Evolutionary conservation across 2,888 invertebrate genomes (phyloP), one percentile per base, ranked within the genome.

Genomic region (Ophraella communa): DNA sequence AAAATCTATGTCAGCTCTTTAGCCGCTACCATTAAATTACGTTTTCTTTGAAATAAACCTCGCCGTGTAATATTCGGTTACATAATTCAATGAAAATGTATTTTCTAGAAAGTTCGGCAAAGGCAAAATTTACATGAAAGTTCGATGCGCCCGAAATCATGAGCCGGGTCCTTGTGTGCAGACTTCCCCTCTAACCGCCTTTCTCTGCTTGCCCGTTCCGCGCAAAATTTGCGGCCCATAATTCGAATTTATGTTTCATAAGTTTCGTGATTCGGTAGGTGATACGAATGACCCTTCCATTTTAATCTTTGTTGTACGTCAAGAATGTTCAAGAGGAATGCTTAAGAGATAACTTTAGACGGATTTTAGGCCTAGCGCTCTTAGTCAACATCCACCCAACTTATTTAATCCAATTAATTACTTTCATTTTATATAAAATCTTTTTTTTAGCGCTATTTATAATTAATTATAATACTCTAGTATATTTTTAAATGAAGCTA

Each of bases 181-280:
- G 21, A 5, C n/a, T 23, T n/a, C n/a, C 35, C 35, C 14, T 17
- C 23, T 23, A 10, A 23, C 47, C 14, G 21, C 21, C 17, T 23
- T n/a, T 23, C 45, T 23, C 45, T 23, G 2, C 7, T 4, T 23
- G 21, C 21, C 23, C 21, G 14, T 47, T 57, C 30, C 58, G 18
- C 58, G 23, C n/a, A 58, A 64, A 39, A 64, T 67, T 64, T 64
- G 67, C 56, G 63, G 65, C 42, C 68, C 62, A 64, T 68, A 68
- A 68, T 68, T 64, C 54, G 66, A 64, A 68, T 68, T 68, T 65
- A 66, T 64, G 66, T 55, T 62, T 55, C 62, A 51, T 63, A 68
- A 68, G 59, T 68, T 65, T 58, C 52, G 54, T 58, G 54, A 49
- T 62, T 62, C 52, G 58, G 23, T 39, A 49, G 49, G 49, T 64